phyloP scores from a whole-genome alignment of 2,888 invertebrate genomes.

The Cheilosia soror region DNA sequence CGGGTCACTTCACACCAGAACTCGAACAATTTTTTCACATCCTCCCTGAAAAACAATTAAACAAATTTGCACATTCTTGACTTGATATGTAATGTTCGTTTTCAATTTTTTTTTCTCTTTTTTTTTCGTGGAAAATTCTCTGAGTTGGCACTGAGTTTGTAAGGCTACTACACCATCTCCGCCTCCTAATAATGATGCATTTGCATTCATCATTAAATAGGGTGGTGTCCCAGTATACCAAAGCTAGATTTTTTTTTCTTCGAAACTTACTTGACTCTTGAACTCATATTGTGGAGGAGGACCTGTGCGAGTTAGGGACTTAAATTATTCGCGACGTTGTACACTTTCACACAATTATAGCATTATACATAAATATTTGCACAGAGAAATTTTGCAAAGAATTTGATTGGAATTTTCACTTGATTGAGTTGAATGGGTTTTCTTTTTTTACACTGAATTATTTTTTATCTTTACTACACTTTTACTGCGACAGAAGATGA shows the following conservation, averaged over 20 bases:
- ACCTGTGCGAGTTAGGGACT: constrained; percentile 49
- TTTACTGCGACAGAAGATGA: constrained; percentile 52
- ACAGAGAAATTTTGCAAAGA: constrained; percentile 11
- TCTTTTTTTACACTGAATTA: neutral
- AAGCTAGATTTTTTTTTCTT: constrained; percentile 14
- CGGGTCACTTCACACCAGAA: constrained; percentile 83
- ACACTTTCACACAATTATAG: constrained; percentile 60
- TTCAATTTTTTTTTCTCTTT: constrained; percentile 7
- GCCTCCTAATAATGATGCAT: constrained; percentile 47
- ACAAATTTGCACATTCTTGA: constrained; percentile 24
- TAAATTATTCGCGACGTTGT: constrained; percentile 50
- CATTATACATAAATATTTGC: constrained; percentile 46
- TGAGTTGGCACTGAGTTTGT: constrained; percentile 36
- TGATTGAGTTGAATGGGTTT: constrained; percentile 16
- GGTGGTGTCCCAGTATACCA: constrained; percentile 52
- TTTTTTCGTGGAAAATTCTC: constrained; percentile 18
- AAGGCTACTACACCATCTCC: constrained; percentile 2
- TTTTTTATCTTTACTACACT: constrained; percentile 28
- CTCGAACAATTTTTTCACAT: constrained; percentile 84
- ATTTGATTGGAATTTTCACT: constrained; percentile 44
- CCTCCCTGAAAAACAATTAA: constrained; percentile 78
- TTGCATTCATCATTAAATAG: constrained; percentile 33
- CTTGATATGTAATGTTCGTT: neutral
- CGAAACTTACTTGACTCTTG: constrained; percentile 71
- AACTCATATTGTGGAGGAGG: constrained; percentile 67